Percentiles rank a stretch among this genome's conserved stretches.
Evolutionary conservation across 2,797 vertebrate species (phyloP).

Genomic region (Hylomyscus alleni): DNA sequence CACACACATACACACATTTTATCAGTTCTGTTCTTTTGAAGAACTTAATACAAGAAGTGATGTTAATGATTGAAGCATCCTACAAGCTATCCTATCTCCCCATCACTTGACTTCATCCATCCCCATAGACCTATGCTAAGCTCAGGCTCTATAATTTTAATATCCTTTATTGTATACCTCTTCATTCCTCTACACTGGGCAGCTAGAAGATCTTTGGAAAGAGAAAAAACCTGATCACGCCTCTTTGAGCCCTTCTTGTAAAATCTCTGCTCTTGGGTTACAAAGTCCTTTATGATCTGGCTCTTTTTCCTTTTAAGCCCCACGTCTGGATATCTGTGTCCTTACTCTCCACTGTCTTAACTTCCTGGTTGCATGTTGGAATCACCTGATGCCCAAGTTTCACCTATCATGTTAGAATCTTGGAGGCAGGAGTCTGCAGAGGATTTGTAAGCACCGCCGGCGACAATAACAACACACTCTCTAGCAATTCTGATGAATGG

Average conservation of each 20-base stretch:
- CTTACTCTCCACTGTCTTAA: background rate
- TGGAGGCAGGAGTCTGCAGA: background rate
- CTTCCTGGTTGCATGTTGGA: background rate
- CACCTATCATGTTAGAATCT: background rate
- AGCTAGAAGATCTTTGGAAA: conserved; percentile 19
- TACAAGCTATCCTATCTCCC: background rate
- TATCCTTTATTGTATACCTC: background rate
- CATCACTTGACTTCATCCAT: background rate
- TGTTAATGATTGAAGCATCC: background rate
- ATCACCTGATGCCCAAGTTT: background rate
- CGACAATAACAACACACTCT: background rate
- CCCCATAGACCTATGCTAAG: background rate
- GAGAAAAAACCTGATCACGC: background rate
- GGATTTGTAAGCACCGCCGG: background rate
- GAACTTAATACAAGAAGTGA: background rate
- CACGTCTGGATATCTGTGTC: background rate
- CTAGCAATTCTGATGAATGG: background rate
- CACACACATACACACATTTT: no score
- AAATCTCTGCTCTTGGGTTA: background rate
- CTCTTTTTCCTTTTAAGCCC: background rate
- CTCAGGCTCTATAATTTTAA: background rate
- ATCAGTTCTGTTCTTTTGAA: background rate
- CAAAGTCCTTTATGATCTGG: background rate
- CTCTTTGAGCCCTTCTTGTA: background rate
- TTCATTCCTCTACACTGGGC: background rate